These are phyloP conservation scores for Pollenia angustigena DNA, from an alignment of 2,888 invertebrate species.

Conservation along the genomic window DNA sequence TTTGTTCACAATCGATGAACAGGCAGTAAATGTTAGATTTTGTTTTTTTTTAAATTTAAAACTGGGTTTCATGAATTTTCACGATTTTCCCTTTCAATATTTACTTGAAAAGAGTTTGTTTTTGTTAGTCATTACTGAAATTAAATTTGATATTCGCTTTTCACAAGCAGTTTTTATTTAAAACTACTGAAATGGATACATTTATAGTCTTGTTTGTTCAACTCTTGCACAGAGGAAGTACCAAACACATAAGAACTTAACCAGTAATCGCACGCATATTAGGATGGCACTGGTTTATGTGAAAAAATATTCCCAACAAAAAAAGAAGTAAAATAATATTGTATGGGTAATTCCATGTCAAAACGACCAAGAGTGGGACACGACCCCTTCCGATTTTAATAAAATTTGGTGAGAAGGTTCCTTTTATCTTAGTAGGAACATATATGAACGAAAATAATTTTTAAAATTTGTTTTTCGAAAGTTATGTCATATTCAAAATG, in stretches of 20 bases:
- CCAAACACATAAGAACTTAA: conserved; percentile 33
- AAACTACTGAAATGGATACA: conserved; percentile 23
- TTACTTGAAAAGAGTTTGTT: not conserved
- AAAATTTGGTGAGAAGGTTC: no score
- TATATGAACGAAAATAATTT: no score
- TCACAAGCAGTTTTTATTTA: conserved; percentile 4
- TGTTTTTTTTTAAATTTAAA: no score
- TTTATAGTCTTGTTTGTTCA: conserved; percentile 39
- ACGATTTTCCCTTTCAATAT: not conserved
- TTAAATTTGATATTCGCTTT: conserved; percentile 33
- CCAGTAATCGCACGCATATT: conserved; percentile 44
- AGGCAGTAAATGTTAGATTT: no score
- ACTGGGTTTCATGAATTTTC: conserved; percentile 22
- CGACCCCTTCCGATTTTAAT: no score
- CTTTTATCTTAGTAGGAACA: no score
- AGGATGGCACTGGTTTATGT: not conserved
- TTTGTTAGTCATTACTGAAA: not conserved
- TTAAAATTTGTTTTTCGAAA: no score
- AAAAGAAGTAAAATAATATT: not conserved
- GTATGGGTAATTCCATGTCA: no score
- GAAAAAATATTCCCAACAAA: not conserved
- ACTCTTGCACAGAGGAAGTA: conserved; percentile 28
- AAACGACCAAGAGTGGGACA: no score
- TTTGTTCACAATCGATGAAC: no score
- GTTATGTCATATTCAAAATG: no score